Evolutionary conservation across 2,113 vertebrate genomes (phyloP).

Genomic region (Hemichromis elongatus): DNA sequence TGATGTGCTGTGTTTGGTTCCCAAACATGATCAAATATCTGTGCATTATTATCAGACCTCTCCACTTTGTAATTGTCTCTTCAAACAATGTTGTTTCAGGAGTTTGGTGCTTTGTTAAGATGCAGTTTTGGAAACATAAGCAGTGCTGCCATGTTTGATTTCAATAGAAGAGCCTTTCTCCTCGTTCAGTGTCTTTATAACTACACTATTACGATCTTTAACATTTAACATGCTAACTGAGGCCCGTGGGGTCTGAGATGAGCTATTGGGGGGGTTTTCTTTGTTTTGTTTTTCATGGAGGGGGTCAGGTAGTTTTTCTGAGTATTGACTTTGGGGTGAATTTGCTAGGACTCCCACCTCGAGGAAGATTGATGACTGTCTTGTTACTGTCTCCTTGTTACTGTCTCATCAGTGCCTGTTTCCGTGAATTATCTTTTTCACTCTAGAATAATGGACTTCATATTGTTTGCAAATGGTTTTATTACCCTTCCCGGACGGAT

Average conservation of each 20-base stretch:
- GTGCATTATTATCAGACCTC: not conserved
- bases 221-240: not conserved
- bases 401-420: not conserved
- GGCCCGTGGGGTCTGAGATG: not conserved
- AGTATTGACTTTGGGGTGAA: not conserved
- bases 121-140: not conserved
- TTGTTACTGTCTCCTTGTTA: not conserved
- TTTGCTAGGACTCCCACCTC: not conserved
- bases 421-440: not conserved
- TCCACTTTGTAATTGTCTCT: not conserved
- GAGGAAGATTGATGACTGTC: not conserved
- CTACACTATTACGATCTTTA: not conserved
- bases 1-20: not conserved
- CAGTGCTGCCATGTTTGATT: not conserved
- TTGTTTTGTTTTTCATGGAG: not conserved
- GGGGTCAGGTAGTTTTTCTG: not conserved
- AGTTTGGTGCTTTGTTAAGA: no score
- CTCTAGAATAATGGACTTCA: no score
- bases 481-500: not conserved
- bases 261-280: not conserved
- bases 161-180: not conserved
- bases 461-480: not conserved
- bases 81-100: no score
- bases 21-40: no score
- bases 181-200: not conserved